Conservation (phyloP, 2,888 invertebrate genomes). For the Tiliacea aurago region DNA sequence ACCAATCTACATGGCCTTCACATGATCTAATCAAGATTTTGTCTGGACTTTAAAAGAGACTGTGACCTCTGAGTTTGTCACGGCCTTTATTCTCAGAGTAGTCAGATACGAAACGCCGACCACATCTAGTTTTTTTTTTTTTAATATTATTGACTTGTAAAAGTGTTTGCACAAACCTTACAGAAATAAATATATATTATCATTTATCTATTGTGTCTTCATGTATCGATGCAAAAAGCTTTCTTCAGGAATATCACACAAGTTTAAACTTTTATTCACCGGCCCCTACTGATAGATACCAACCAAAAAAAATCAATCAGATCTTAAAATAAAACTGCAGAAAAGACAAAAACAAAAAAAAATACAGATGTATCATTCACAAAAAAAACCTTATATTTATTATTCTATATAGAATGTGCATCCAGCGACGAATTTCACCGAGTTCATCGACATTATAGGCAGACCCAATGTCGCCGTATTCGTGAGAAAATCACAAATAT, state of each 20-base stretch:
- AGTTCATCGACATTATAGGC: conserved; percentile 80
- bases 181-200: too few relatives aligned
- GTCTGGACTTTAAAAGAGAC: too few relatives aligned
- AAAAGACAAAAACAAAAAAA: not conserved
- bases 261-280: not conserved
- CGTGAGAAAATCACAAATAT: conserved; percentile 84
- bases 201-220: too few relatives aligned
- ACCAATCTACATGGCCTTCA: too few relatives aligned
- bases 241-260: not conserved
- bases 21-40: too few relatives aligned
- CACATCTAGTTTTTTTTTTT: too few relatives aligned
- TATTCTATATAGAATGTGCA: conserved; percentile 37
- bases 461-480: conserved; percentile 86
- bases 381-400: not conserved
- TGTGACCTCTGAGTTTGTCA: too few relatives aligned
- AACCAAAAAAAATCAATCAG: rapidly evolving
- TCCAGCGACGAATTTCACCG: conserved; percentile 51
- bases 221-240: not conserved
- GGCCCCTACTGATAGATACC: too few relatives aligned
- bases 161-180: too few relatives aligned
- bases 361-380: not conserved
- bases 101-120: too few relatives aligned
- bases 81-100: too few relatives aligned
- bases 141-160: too few relatives aligned
- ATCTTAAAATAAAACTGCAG: not conserved